Evolutionary conservation across 2,113 vertebrate genomes (phyloP).

Genomic region (Ailurus styani): DNA sequence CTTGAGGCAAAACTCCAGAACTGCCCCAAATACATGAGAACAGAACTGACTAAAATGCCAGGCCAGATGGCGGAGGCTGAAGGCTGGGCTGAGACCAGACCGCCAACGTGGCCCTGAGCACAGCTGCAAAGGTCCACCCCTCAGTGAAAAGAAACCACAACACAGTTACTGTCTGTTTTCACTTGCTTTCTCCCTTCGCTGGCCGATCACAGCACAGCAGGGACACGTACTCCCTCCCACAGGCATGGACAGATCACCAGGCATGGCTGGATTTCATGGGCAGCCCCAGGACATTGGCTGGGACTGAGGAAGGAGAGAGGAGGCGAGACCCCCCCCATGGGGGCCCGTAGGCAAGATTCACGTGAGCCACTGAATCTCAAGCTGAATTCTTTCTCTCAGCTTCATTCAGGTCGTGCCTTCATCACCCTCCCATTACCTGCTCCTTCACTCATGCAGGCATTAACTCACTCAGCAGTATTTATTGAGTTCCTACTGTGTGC

Average conservation of each 20-base stretch:
- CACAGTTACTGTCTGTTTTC: neutral
- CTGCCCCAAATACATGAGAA: neutral
- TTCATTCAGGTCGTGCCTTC: neutral
- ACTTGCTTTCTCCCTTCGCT: neutral
- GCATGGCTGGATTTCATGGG: neutral
- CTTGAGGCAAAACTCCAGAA: neutral
- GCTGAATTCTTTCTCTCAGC: neutral
- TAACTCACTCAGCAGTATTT: neutral
- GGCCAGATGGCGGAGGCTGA: conserved; percentile 22
- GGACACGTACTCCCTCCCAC: neutral
- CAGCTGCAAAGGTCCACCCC: neutral
- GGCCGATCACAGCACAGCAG: neutral
- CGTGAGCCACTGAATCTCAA: neutral
- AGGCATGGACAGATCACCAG: fast-evolving
- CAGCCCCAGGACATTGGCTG: no score
- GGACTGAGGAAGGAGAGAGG: neutral
- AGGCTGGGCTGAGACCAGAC: neutral
- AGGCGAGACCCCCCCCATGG: fast-evolving
- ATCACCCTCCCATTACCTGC: neutral
- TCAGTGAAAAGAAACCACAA: neutral
- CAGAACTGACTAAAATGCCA: neutral
- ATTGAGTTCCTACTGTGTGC: neutral
- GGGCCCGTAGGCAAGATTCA: neutral
- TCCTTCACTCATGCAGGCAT: neutral
- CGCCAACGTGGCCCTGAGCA: neutral